Conservation (phyloP, 2,797 vertebrate genomes). For the Chaenodraco wilsoni region DNA sequence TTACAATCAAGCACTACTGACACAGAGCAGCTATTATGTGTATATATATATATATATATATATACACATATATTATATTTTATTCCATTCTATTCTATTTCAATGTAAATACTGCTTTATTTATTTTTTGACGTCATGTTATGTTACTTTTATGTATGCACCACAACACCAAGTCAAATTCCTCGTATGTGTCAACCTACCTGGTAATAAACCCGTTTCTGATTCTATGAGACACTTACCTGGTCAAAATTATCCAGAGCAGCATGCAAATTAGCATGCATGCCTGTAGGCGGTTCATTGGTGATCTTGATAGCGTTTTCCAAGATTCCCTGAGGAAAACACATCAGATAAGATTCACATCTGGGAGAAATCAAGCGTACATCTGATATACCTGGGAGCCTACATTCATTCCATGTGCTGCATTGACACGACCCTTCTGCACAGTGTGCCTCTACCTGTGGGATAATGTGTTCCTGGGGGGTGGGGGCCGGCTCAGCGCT, state of each 20-base stretch:
- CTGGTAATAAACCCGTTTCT: too few relatives aligned
- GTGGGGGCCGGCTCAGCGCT: slow-evolving; percentile 83
- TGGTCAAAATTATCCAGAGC: slow-evolving; percentile 87
- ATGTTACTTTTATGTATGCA: too few relatives aligned
- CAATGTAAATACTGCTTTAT: too few relatives aligned
- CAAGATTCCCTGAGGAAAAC: slow-evolving; percentile 80
- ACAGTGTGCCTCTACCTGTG: slow-evolving; percentile 69
- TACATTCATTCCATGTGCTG: slow-evolving; percentile 1
- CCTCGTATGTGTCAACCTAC: too few relatives aligned
- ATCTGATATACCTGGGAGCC: background rate
- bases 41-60: too few relatives aligned
- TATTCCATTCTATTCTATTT: too few relatives aligned
- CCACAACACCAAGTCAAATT: too few relatives aligned
- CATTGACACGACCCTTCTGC: background rate
- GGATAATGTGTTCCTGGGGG: slow-evolving; percentile 85
- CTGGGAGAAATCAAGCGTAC: background rate
- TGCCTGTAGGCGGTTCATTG: slow-evolving; percentile 86
- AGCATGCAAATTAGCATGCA: slow-evolving; percentile 84
- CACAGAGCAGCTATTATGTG: background rate
- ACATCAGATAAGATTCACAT: background rate
- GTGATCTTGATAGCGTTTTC: slow-evolving; percentile 89
- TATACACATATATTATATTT: too few relatives aligned
- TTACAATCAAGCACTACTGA: background rate
- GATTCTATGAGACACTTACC: slow-evolving; percentile 59
- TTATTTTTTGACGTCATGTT: too few relatives aligned